These are phyloP conservation scores for Rhopalosiphum padi DNA, from an alignment of 1,140 invertebrate genomes.

Conservation along the genomic window DNA sequence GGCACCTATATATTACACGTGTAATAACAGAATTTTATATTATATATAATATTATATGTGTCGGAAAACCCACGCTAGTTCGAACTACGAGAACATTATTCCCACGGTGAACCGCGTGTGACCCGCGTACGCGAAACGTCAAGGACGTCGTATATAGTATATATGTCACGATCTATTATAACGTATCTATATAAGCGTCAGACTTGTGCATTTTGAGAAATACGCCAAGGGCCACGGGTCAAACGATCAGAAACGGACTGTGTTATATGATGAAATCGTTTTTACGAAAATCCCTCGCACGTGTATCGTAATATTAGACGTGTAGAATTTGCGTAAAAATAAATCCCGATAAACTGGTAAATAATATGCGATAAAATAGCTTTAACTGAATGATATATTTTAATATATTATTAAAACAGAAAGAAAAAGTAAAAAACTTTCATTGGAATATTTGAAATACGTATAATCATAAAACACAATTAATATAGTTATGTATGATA, in stretches of 20 bases:
- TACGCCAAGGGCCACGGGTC: not conserved
- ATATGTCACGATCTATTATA: conserved; percentile 11
- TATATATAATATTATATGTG: not conserved
- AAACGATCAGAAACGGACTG: not conserved
- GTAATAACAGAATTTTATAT: not conserved
- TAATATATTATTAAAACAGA: not conserved
- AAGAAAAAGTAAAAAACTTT: not conserved
- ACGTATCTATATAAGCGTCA: not conserved
- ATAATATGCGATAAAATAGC: not conserved
- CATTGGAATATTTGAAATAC: not conserved
- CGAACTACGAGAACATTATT: not conserved
- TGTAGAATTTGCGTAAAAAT: not conserved
- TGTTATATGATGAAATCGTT: not conserved
- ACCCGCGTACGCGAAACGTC: not conserved
- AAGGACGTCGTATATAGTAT: not conserved
- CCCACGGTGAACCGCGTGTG: conserved; percentile 23
- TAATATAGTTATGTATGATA: not conserved
- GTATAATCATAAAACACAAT: not conserved
- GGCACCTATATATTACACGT: not conserved
- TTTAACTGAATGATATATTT: not conserved
- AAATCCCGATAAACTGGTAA: not conserved
- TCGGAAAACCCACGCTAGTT: not conserved
- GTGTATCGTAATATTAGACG: not conserved
- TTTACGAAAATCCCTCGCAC: not conserved
- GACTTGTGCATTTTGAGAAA: not conserved